Base-by-base conservation (phyloP, 2,113 vertebrate genomes). In the Scomber japonicus region DNA sequence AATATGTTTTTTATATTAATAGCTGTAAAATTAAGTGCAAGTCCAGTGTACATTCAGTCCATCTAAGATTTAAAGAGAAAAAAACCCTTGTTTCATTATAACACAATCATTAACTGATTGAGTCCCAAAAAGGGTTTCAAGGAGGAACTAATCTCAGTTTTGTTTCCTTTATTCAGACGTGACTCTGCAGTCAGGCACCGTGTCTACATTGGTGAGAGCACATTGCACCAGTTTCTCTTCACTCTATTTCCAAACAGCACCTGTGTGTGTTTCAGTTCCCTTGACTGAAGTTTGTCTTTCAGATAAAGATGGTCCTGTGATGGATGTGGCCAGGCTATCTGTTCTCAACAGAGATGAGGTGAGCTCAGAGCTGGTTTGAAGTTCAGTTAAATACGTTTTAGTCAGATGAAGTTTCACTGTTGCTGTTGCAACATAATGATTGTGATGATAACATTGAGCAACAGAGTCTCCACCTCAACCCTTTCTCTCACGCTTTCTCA, bases 131-230 rank as follows among this genome's bases (percentile, higher is more conserved):
- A 27, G 24, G 35, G 6, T 17, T 50, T 71, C n/a, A 11, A 3
- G 30, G 11, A 70, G 15, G 27, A 75, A 46, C 45, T 63, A 50
- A 84, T 45, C 5, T 13, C 3, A 11, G 10, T 50, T 72, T 81
- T 51, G 5, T 8, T 80, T 77, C 3, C 2, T 51, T 75, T 11
- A 2, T 7, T 48, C 46, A 91, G 91, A 48, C 1, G 1, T 11
- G 0, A 15, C 45, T 17, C 68, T 14, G 61, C 30, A 0, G 53
- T 24, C n/a, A 53, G 75, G 3, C 2, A 78, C 21, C 4, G 2
- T 0, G 51, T 83, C 0, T 13, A 31, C 46, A 62, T 78, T 5
- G 91, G 91, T 92, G 31, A 91, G 85, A 69, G 59, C 13, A 19
- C 35, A 70, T 31, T 19, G 0, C 5, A 56, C 17, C 45, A 56